Conservation (phyloP, 2,113 vertebrate genomes). For the Illadopsis cleaveri region DNA sequence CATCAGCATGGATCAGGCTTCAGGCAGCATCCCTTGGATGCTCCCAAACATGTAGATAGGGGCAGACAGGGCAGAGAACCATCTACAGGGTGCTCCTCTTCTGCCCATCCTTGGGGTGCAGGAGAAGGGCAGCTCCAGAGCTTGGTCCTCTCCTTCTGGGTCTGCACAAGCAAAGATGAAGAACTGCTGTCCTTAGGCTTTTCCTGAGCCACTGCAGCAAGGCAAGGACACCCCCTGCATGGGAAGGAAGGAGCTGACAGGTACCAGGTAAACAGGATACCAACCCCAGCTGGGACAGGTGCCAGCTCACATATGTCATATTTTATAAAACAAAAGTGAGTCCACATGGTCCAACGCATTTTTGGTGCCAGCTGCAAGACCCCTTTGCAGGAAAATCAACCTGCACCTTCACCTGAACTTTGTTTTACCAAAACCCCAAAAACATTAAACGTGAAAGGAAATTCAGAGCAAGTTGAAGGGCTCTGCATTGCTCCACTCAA, state of each 20-base stretch:
- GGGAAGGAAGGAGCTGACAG: not conserved
- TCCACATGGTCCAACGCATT: fast-evolving
- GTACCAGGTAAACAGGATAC: not conserved
- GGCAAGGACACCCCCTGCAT: fast-evolving
- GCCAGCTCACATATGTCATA: fast-evolving
- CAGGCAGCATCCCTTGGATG: not conserved
- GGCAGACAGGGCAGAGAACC: not conserved
- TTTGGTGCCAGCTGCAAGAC: not conserved
- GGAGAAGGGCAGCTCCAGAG: not conserved
- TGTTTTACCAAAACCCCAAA: not conserved
- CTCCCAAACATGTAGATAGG: not conserved
- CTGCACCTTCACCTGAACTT: not conserved
- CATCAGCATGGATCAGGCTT: not conserved
- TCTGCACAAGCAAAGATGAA: not conserved
- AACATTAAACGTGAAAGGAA: not conserved
- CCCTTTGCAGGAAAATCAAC: not conserved
- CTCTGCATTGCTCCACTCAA: not conserved
- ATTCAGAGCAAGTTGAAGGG: not conserved
- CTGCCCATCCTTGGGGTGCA: fast-evolving
- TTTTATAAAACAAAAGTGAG: not conserved
- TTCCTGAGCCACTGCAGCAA: not conserved
- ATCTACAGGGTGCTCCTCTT: not conserved
- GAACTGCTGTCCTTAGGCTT: not conserved
- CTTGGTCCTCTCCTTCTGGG: not conserved
- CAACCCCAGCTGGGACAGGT: not conserved